Percentiles rank a stretch among this genome's conserved stretches.
These are phyloP conservation scores for Phyllostomus hastatus DNA, from an alignment of 2,113 vertebrate genomes.

Conservation along the genomic window DNA sequence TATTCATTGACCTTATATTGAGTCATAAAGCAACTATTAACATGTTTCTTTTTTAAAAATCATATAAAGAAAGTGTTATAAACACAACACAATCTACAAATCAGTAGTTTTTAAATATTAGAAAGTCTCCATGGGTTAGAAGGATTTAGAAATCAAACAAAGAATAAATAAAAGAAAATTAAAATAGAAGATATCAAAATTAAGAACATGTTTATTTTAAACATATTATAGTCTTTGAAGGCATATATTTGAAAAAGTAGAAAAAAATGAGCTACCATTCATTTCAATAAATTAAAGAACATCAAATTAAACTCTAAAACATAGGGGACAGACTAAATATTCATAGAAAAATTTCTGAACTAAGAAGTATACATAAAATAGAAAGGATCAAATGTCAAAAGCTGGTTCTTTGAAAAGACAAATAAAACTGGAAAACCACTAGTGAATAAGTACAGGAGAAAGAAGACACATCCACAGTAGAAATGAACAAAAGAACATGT, in stretches of 20 bases:
- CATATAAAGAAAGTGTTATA: not conserved
- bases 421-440: not conserved
- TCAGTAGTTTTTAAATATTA: not conserved
- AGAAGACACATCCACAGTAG: not conserved
- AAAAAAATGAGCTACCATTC: not conserved
- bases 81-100: not conserved
- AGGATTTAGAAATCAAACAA: not conserved
- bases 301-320: not conserved
- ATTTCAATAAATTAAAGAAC: conserved; percentile 1
- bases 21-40: not conserved
- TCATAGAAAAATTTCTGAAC: not conserved
- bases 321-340: not conserved
- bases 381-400: not conserved
- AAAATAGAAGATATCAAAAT: not conserved
- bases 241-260: not conserved
- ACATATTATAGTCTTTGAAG: not conserved
- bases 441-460: not conserved
- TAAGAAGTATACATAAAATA: not conserved
- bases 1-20: not conserved
- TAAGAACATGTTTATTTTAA: not conserved
- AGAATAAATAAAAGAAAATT: not conserved
- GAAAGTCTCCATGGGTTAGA: not conserved
- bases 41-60: not conserved
- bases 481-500: conserved; percentile 25
- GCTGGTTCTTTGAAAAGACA: not conserved